Evolutionary conservation across 2,797 vertebrate genomes (phyloP).

Genomic region (Crenuchus spilurus): DNA sequence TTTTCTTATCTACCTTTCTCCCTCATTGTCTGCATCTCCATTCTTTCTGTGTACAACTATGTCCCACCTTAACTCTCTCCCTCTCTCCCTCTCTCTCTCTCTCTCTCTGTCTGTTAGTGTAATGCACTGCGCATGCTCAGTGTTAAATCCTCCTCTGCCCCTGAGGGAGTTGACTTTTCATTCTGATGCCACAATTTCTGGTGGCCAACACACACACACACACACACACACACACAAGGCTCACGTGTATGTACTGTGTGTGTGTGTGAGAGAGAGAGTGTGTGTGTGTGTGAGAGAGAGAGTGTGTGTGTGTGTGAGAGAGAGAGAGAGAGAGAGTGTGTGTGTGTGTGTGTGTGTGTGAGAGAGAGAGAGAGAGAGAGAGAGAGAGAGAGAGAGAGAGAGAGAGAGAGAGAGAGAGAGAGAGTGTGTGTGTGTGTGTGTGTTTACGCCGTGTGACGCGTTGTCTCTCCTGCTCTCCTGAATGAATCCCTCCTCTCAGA

Average conservation of each 20-base stretch:
- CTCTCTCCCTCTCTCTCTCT: neutral
- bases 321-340: slow-evolving; percentile 25
- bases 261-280: neutral
- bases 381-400: slow-evolving; percentile 3
- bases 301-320: neutral
- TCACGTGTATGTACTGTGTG: too few species aligned
- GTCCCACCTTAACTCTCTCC: neutral
- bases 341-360: neutral
- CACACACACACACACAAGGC: neutral
- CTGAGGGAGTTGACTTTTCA: slow-evolving; percentile 84
- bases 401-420: slow-evolving; percentile 1
- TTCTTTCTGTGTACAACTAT: neutral
- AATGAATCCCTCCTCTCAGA: slow-evolving; percentile 24
- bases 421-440: slow-evolving; percentile 30
- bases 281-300: too few species aligned
- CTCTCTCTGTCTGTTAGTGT: slow-evolving; percentile 80
- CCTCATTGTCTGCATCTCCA: neutral
- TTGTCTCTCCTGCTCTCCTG: slow-evolving; percentile 37
- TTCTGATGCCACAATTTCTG: slow-evolving; percentile 79
- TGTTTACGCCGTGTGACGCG: slow-evolving; percentile 39
- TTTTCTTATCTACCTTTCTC: neutral
- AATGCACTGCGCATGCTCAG: slow-evolving; percentile 83
- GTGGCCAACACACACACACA: slow-evolving; percentile 64
- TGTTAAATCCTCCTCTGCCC: slow-evolving; percentile 57
- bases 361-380: neutral